phyloP scores from a whole-genome alignment of 2,888 invertebrate species.

The Acrocera orbiculus region DNA sequence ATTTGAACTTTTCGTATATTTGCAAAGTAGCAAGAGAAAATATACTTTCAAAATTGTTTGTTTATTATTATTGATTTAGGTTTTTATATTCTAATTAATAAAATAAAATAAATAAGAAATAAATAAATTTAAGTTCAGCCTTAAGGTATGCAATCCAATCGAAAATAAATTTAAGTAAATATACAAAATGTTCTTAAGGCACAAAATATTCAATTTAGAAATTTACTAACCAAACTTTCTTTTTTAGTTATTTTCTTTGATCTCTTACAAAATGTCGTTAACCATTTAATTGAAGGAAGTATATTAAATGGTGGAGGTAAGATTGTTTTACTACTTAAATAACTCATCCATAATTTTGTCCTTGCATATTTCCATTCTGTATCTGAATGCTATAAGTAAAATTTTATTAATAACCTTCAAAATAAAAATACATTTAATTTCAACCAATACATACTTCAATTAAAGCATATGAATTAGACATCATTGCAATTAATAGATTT shows the following conservation, averaged over 20 bases:
- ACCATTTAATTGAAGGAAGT: conserved; percentile 68
- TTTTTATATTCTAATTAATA: too few species aligned
- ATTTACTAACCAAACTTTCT: conserved; percentile 21
- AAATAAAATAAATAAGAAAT: too few species aligned
- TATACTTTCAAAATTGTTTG: too few species aligned
- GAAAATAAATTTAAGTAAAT: too few species aligned
- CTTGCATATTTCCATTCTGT: conserved; percentile 95
- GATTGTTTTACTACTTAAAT: conserved; percentile 82
- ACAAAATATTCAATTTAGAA: too few species aligned
- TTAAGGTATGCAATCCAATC: too few species aligned
- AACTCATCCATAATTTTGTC: conserved; percentile 88
- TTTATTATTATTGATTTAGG: too few species aligned
- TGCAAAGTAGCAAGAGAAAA: too few species aligned
- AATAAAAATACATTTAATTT: not conserved
- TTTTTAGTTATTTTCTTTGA: conserved; percentile 31
- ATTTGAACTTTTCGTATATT: too few species aligned
- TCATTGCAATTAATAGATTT: conserved; percentile 93
- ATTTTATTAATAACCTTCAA: not conserved
- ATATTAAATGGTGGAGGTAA: conserved; percentile 89
- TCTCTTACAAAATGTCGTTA: too few species aligned
- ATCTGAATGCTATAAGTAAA: conserved; percentile 60
- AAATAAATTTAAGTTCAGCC: too few species aligned
- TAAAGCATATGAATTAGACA: conserved; percentile 89
- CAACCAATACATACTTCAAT: conserved; percentile 49
- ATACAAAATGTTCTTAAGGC: too few species aligned